phyloP scores from a whole-genome alignment of 2,113 vertebrate genomes.

The Butastur rufipennis region DNA sequence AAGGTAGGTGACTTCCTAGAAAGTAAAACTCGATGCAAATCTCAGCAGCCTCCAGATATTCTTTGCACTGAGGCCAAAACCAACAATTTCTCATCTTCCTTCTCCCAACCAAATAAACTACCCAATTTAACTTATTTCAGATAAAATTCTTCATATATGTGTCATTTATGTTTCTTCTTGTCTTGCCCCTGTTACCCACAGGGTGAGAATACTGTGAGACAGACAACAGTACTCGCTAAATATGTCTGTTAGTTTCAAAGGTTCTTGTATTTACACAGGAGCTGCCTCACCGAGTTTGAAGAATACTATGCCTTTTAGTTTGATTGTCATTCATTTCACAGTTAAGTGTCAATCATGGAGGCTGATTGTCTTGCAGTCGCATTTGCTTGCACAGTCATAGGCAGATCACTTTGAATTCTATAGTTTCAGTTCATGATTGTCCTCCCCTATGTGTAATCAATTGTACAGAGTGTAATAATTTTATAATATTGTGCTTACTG shows the following conservation, averaged over 20 bases:
- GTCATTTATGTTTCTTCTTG: background rate
- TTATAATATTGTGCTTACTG: background rate
- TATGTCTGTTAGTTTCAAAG: background rate
- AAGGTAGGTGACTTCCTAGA: background rate
- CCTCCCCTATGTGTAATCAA: background rate
- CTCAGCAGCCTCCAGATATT: background rate
- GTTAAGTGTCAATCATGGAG: background rate
- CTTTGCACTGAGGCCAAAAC: background rate
- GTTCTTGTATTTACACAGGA: background rate
- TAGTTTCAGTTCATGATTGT: background rate
- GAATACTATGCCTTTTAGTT: background rate
- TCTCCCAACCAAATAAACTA: background rate
- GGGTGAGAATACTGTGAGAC: background rate
- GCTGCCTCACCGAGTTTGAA: background rate
- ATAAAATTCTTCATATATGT: background rate
- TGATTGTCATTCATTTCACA: background rate
- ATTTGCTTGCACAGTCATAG: background rate
- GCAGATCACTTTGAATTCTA: background rate
- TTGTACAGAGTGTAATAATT: background rate
- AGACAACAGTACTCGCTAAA: background rate
- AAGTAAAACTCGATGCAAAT: background rate
- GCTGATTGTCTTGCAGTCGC: background rate
- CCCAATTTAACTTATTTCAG: background rate
- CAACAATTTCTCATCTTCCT: background rate
- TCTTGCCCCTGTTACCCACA: background rate